A percentile compares a stretch with the other conserved stretches of the same genome.
Conservation (phyloP, 2,888 invertebrate genomes). For the Blastobasis adustella region DNA sequence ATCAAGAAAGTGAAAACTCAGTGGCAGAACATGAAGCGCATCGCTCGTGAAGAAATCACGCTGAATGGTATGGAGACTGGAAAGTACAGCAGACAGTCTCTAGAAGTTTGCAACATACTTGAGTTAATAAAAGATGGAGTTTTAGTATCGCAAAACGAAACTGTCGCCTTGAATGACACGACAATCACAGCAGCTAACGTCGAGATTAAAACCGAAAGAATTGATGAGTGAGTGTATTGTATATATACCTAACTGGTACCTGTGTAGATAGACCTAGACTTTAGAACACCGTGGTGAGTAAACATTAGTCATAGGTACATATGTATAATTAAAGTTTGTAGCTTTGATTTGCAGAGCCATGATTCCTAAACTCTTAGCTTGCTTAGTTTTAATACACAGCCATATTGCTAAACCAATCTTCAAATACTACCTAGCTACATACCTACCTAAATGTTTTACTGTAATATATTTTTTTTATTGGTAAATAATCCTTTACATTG, state of each 20-base stretch:
- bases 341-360: too few species aligned
- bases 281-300: too few species aligned
- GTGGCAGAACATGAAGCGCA: conserved; percentile 70
- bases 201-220: conserved; percentile 58
- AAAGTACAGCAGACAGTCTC: conserved; percentile 47
- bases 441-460: not conserved
- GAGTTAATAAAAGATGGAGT: conserved; percentile 52
- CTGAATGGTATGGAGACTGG: conserved; percentile 38
- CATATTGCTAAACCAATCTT: not conserved
- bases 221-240: conserved; percentile 56
- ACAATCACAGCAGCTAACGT: conserved; percentile 39
- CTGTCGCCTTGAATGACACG: conserved; percentile 38
- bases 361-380: too few species aligned
- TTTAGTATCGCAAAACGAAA: conserved; percentile 31
- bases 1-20: conserved; percentile 67
- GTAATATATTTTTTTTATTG: too few species aligned
- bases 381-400: not conserved
- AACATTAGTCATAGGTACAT: too few species aligned
- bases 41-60: conserved; percentile 60
- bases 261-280: not conserved
- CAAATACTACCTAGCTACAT: not conserved
- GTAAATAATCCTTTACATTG: not conserved
- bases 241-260: not conserved
- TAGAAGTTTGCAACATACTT: conserved; percentile 56
- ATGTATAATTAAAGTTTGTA: too few species aligned